Base-by-base conservation (phyloP, 2,888 invertebrate species). In the Gerris lacustris region DNA sequence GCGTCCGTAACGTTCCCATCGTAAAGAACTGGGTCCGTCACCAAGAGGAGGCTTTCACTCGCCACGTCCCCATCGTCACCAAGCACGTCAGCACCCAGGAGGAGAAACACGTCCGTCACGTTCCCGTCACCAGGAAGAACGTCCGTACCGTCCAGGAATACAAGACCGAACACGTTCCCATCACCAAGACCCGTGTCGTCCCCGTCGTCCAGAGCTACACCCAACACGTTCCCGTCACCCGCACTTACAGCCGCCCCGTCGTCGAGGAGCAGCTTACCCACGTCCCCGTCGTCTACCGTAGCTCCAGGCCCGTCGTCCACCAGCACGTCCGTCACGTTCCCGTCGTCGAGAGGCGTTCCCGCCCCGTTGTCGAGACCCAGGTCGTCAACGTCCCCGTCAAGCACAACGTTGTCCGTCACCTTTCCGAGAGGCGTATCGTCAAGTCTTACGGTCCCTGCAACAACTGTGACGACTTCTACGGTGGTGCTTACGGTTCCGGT, bases 131-230 rank as follows among this genome's bases (percentile, higher is more conserved):
- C 45, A 66, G 71, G 63, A 73, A 67, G 62, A 64, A 55, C 67
- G 55, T 18, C 67, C 70, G 72, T 64, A 66, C 70, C 17, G 73
- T 74, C 69, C 31, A 72, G 43, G 74, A 74, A 45, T 45, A 67
- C 72, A 67, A 72, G n/a, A 74, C 72, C 66, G 69, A 71, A 62
- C 73, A 73, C 55, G 73, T 73, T 6, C 74, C 74, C 44, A 63
- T 74, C 44, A 70, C 72, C 69, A 74, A 72, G 69, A 66, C 69
- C 68, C 45, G 74, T 17, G 71, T 71, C 18, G 63, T 70, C 11
- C 72, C 73, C 44, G 69, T 73, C 44, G 69, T 73, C 11, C 72
- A 74, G 68, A 72, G 72, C 66, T 74, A 74, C 74, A 74, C 74
- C 70, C 71, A 71, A 17, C 73, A 74, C 45, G 74, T 74, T 9